These are phyloP conservation scores for Sarcophaga caerulescens DNA, from an alignment of 2,888 invertebrate species.

Conservation along the genomic window DNA sequence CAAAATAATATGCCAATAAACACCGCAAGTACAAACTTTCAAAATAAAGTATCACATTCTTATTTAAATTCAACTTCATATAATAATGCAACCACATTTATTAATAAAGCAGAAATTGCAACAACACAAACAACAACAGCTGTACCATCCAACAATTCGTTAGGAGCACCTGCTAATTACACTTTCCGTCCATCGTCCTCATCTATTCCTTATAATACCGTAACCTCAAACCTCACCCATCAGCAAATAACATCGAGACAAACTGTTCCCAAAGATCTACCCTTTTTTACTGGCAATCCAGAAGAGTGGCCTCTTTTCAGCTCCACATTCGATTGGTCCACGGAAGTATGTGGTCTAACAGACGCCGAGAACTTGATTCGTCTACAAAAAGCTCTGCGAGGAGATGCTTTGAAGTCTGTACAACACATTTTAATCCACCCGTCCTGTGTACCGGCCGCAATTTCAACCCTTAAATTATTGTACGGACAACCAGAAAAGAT, in stretches of 20 bases:
- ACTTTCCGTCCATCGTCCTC: constrained; percentile 27
- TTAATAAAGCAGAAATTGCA: background rate
- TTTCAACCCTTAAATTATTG: constrained; percentile 54
- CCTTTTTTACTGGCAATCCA: too few species aligned
- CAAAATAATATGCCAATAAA: constrained; percentile 13
- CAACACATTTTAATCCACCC: too few species aligned
- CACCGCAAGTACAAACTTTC: background rate
- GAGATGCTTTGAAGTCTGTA: too few species aligned
- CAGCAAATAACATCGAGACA: constrained; percentile 38
- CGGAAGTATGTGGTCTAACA: too few species aligned
- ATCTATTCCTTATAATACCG: background rate
- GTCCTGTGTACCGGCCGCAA: constrained; percentile 10
- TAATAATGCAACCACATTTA: too few species aligned
- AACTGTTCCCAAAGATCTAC: too few species aligned
- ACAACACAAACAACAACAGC: constrained; percentile 33
- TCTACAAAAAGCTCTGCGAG: too few species aligned
- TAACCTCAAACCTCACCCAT: constrained; percentile 30
- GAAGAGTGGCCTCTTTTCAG: too few species aligned
- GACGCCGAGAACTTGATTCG: too few species aligned
- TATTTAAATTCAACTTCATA: constrained; percentile 16
- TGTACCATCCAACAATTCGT: background rate
- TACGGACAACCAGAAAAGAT: constrained; percentile 48
- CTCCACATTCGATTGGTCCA: too few species aligned
- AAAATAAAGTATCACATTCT: constrained; percentile 26
- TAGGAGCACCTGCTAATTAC: constrained; percentile 22